These are phyloP conservation scores for Gobio occitaniae DNA, from an alignment of 2,797 vertebrate genomes.

Conservation along the genomic window DNA sequence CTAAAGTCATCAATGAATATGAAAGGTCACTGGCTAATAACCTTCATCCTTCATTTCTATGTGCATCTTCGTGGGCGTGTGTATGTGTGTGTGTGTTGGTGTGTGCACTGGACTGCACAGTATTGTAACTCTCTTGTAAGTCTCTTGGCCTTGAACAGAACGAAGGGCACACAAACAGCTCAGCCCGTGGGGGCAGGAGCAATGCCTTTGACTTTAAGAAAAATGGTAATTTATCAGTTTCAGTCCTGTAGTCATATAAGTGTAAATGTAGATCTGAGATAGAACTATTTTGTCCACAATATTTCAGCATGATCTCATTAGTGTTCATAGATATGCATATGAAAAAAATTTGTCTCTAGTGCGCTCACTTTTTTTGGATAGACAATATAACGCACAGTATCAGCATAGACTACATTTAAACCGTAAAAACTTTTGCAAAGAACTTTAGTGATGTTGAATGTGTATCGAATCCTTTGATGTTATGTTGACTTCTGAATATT, in stretches of 20 bases:
- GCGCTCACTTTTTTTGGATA: neutral
- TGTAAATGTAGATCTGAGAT: neutral
- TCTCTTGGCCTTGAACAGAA: constrained; percentile 8
- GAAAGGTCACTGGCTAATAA: constrained; percentile 36
- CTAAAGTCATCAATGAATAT: constrained; percentile 25
- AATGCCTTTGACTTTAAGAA: constrained; percentile 15
- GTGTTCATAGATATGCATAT: neutral
- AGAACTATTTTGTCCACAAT: neutral
- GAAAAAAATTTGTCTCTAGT: neutral
- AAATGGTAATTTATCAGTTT: neutral
- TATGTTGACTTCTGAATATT: neutral
- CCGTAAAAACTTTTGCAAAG: neutral
- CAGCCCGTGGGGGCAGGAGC: no score
- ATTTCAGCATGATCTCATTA: neutral
- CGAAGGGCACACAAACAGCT: constrained; percentile 7
- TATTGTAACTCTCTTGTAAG: neutral
- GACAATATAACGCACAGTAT: neutral
- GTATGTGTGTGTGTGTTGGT: neutral
- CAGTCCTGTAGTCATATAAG: neutral
- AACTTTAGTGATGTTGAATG: neutral
- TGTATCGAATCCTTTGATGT: neutral
- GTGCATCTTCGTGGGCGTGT: neutral
- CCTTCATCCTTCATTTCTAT: constrained; percentile 15
- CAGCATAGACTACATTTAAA: neutral
- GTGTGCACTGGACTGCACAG: neutral